A percentile compares a stretch with the other conserved stretches of the same genome.
Evolutionary conservation across 2,113 vertebrate species (phyloP).

Genomic region (Mirounga angustirostris): DNA sequence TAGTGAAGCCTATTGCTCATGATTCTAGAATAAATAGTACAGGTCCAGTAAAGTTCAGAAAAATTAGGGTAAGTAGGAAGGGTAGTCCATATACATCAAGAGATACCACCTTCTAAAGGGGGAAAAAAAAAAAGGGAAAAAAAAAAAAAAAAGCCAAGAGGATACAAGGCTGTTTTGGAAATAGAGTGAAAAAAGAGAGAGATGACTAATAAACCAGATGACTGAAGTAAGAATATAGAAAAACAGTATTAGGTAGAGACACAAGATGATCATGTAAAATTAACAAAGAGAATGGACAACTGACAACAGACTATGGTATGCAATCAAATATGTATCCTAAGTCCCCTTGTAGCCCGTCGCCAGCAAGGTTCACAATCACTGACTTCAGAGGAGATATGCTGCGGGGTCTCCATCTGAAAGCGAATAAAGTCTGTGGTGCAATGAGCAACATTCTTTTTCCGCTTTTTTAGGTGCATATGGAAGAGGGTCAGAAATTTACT

Average conservation of each 20-base stretch:
- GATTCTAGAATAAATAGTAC: slow-evolving; percentile 47
- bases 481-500: slow-evolving; percentile 14
- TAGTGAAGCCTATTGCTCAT: slow-evolving; percentile 25
- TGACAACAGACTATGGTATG: not conserved
- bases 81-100: not conserved
- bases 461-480: not conserved
- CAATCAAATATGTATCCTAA: not conserved
- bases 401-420: not conserved
- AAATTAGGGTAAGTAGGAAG: slow-evolving; percentile 15
- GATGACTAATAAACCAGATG: not conserved
- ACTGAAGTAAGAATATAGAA: not conserved
- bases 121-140: not conserved
- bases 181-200: slow-evolving; percentile 10
- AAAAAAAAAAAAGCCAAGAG: slow-evolving; percentile 24
- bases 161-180: not conserved
- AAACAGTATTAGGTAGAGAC: not conserved
- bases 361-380: not conserved
- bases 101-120: not conserved
- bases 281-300: not conserved
- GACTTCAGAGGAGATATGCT: not conserved
- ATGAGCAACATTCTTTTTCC: slow-evolving; percentile 16
- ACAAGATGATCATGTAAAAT: not conserved
- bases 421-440: not conserved
- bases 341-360: not conserved
- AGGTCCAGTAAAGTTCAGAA: slow-evolving; percentile 42